Percentiles rank a stretch among this genome's conserved stretches.
These are phyloP conservation scores for Gymnothorax javanicus DNA, from an alignment of 2,797 vertebrate species.

Conservation along the genomic window DNA sequence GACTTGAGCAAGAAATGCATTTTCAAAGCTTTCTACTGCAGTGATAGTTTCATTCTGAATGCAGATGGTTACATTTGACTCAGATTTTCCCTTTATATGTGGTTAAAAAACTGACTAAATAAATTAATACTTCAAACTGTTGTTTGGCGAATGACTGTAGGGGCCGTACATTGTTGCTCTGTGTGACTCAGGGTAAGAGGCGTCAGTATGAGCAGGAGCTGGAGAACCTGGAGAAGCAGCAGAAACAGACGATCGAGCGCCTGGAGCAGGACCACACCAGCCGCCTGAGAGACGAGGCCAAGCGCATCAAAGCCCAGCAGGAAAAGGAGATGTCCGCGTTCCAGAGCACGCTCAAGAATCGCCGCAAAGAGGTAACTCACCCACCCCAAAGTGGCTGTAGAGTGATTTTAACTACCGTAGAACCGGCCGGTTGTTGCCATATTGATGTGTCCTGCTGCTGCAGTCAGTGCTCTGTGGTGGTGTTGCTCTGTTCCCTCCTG, in stretches of 20 bases:
- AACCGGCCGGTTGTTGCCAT: too few species aligned
- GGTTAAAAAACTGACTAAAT: background rate
- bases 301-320: constrained; percentile 94
- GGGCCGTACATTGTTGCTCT: constrained; percentile 23
- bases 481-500: background rate
- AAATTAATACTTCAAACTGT: background rate
- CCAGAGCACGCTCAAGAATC: constrained; percentile 94
- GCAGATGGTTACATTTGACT: background rate
- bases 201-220: constrained; percentile 96
- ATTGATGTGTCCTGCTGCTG: background rate
- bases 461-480: background rate
- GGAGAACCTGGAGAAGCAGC: constrained; percentile 95
- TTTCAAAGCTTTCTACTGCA: background rate
- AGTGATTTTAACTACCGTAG: too few species aligned
- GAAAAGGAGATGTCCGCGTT: constrained; percentile 96
- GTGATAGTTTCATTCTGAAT: background rate
- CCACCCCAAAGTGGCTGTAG: background rate
- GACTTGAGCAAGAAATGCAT: background rate
- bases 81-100: too few species aligned
- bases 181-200: constrained; percentile 80
- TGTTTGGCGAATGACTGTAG: background rate
- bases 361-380: constrained; percentile 89
- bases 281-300: constrained; percentile 91
- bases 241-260: constrained; percentile 96
- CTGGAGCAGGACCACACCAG: constrained; percentile 96